Conservation (phyloP, 1,140 invertebrate species). For the Whitmania pigra region DNA sequence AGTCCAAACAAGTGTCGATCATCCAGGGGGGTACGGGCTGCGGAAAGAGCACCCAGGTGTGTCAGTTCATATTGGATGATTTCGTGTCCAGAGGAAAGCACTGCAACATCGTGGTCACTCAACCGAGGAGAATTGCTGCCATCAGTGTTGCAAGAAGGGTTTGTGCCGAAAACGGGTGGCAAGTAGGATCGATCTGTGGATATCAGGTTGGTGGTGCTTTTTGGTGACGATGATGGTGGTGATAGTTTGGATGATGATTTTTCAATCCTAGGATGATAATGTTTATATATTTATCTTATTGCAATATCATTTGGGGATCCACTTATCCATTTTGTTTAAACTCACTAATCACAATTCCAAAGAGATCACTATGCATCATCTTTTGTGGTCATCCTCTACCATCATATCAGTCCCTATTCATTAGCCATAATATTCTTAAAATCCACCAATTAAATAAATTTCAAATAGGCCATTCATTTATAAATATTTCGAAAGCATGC, state of each 20-base stretch:
- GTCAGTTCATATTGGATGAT: slow-evolving; percentile 48
- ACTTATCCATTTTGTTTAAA: no score
- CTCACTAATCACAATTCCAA: no score
- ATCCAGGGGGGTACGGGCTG: slow-evolving; percentile 78
- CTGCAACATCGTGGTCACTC: slow-evolving; percentile 42
- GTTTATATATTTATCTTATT: no score
- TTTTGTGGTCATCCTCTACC: no score
- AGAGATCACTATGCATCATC: no score
- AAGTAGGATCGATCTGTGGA: slow-evolving; percentile 36
- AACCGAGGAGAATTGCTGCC: slow-evolving; percentile 42
- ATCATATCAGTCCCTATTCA: no score
- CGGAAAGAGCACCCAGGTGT: slow-evolving; percentile 81
- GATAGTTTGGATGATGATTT: background rate
- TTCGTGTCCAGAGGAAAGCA: slow-evolving; percentile 33
- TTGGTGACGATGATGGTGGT: slow-evolving; percentile 16
- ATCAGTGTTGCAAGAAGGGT: slow-evolving; percentile 38
- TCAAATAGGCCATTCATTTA: no score
- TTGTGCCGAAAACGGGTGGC: slow-evolving; percentile 37
- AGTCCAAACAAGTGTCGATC: slow-evolving; percentile 50
- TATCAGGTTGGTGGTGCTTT: slow-evolving; percentile 35
- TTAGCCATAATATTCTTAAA: no score
- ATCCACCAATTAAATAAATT: no score
- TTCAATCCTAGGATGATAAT: no score
- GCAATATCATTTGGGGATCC: no score
- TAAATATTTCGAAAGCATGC: no score